Evolutionary conservation across 2,888 invertebrate species (phyloP).

Genomic region (Erebia palarica): DNA sequence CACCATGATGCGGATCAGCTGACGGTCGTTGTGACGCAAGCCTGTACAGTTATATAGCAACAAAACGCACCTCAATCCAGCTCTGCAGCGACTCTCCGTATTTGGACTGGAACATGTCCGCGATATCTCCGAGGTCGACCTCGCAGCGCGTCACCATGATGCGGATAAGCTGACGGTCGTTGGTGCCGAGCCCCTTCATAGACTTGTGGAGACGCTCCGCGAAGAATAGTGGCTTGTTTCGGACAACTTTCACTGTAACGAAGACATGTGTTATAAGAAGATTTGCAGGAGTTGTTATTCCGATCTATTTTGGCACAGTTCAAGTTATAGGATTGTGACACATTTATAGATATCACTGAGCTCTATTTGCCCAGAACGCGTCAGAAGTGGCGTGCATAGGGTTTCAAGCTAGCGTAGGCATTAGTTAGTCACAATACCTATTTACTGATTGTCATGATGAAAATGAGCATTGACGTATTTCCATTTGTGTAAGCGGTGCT

Average conservation of each 20-base stretch:
- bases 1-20: background rate
- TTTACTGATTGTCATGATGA: background rate
- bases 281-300: too few relatives aligned
- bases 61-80: conserved; percentile 86
- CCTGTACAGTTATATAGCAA: too few relatives aligned
- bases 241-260: conserved; percentile 87
- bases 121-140: conserved; percentile 93
- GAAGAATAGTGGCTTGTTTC: conserved; percentile 91
- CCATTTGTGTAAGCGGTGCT: too few relatives aligned
- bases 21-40: too few relatives aligned
- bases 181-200: conserved; percentile 95
- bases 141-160: conserved; percentile 92
- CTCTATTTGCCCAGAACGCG: too few relatives aligned
- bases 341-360: too few relatives aligned
- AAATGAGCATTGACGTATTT: background rate
- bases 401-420: too few relatives aligned
- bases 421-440: too few relatives aligned
- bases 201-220: conserved; percentile 93
- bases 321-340: too few relatives aligned
- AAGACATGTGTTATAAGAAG: background rate
- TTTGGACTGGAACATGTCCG: conserved; percentile 87
- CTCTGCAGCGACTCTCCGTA: conserved; percentile 90
- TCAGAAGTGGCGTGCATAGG: too few relatives aligned
- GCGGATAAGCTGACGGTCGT: conserved; percentile 92
- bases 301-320: too few relatives aligned